phyloP scores from a whole-genome alignment of 2,797 vertebrate genomes.

The Delichon dasypus region DNA sequence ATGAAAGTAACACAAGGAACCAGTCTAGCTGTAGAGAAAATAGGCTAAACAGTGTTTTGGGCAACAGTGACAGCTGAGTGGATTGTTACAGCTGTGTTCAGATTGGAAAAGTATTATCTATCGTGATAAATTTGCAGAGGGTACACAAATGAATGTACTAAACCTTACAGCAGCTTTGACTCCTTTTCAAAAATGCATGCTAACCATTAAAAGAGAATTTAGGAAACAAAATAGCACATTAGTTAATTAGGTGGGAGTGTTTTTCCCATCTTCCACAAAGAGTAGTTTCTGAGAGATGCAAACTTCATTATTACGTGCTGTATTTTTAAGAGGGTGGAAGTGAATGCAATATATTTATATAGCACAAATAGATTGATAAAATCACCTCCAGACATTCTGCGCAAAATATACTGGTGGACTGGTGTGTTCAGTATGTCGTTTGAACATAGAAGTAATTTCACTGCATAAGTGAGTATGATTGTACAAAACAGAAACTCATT shows the following conservation, averaged over 20 bases:
- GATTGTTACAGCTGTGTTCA: neutral
- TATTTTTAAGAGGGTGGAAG: neutral
- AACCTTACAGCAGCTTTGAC: neutral
- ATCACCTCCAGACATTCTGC: neutral
- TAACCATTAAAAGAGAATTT: neutral
- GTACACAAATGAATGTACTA: neutral
- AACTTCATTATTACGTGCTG: neutral
- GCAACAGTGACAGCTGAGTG: neutral
- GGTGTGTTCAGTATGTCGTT: neutral
- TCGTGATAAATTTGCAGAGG: neutral
- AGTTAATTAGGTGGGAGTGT: neutral
- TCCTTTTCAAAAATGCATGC: neutral
- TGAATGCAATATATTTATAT: neutral
- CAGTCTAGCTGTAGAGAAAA: neutral
- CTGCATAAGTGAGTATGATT: neutral
- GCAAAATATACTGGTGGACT: neutral
- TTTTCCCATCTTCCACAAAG: neutral
- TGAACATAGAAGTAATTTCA: neutral
- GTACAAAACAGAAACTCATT: neutral
- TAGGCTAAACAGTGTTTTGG: neutral
- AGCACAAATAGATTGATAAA: neutral
- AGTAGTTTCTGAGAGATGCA: neutral
- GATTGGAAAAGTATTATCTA: neutral
- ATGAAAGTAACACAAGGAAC: neutral
- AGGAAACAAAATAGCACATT: neutral